phyloP scores from a whole-genome alignment of 2,113 vertebrate species.

The Prinia subflava region DNA sequence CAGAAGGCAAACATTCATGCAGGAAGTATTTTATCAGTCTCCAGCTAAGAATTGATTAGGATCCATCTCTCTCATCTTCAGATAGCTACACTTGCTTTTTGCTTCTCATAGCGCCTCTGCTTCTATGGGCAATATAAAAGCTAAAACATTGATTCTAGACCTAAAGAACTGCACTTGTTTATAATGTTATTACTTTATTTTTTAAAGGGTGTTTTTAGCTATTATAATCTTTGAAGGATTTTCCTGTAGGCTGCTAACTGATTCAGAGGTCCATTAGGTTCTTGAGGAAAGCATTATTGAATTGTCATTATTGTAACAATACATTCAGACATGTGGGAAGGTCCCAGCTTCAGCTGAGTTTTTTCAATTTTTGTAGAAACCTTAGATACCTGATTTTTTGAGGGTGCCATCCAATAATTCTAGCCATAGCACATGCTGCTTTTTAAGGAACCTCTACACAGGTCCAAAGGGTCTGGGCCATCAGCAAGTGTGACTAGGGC shows the following conservation, averaged over 20 bases:
- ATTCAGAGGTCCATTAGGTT: neutral
- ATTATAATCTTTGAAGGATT: neutral
- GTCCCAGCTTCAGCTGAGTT: neutral
- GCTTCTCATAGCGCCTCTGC: neutral
- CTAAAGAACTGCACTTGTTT: neutral
- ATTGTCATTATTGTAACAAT: neutral
- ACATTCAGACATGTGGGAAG: neutral
- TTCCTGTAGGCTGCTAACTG: neutral
- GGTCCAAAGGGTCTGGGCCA: neutral
- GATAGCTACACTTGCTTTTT: neutral
- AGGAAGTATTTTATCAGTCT: neutral
- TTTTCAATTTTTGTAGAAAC: neutral
- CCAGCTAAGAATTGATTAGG: neutral
- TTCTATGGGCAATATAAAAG: neutral
- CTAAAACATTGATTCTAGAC: neutral
- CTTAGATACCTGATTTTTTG: neutral
- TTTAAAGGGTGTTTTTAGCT: neutral
- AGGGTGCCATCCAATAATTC: neutral
- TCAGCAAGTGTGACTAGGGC: neutral
- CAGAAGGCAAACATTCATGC: neutral
- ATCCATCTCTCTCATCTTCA: neutral
- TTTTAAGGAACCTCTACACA: neutral
- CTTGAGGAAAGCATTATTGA: neutral
- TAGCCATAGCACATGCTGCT: neutral
- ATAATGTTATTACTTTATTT: neutral